Evolutionary conservation across 2,888 invertebrate genomes (phyloP), one percentile per base, ranked within the genome.

Genomic region (Cartodere bifasciata): DNA sequence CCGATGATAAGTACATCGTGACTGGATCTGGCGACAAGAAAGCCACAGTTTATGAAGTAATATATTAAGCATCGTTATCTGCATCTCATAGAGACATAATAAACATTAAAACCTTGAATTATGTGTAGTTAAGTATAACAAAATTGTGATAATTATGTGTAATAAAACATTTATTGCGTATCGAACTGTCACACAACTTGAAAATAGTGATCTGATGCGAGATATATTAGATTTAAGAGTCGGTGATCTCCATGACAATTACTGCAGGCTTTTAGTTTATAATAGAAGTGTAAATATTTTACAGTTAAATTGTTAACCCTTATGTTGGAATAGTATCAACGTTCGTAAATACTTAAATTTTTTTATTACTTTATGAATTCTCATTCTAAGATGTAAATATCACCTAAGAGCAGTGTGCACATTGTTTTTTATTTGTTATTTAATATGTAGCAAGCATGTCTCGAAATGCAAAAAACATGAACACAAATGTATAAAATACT

Each of bases 21-120:
- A 95, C 95, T 27, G 95, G 95, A 40, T 92, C 92, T 23, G 95
- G 95, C 34, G 95, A 97, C 64, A 94, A 94, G 64, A 94, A 94
- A 62, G 94, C 94, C 45, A 94, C 92, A 30, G 82, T 95, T 43
- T 95, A 95, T 63, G 91, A 94, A 74, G 92, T 95, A 52, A 76
- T 86, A 62, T 88, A 86, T 65, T 86, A 6, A 14, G 10, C 9
- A 27, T 13, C n/a, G 20, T 20, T 20, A 7, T 20, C 20, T 7
- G 20, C 7, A 20, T 7, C 20, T 7, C n/a, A 7, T 20, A 7
- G 20, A n/a, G n/a, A n/a, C n/a, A n/a, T n/a, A n/a, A n/a, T n/a
- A n/a, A n/a, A n/a, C n/a, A n/a, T n/a, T n/a, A n/a, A n/a, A n/a
- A n/a, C n/a, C n/a, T 11, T 13, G 16, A 22, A 36, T 13, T 5